Evolutionary conservation across 2,888 invertebrate genomes (phyloP).

Genomic region (Ormyrus pomaceus): DNA sequence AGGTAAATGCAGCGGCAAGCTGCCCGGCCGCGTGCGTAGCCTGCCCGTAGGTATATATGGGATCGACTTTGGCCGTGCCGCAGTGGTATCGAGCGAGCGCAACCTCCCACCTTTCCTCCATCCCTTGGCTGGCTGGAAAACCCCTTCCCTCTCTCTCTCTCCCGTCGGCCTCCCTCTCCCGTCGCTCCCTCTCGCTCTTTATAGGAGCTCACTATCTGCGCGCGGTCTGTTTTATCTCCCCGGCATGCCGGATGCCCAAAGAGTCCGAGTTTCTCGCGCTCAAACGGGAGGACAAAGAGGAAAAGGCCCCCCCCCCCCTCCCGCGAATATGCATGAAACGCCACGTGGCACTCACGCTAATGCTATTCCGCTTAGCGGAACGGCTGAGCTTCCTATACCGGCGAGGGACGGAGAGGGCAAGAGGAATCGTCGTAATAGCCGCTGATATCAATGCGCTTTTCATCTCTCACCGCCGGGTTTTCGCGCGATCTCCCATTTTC

Average conservation of each 20-base stretch:
- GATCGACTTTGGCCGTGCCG: slow-evolving; percentile 73
- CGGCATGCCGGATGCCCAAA: slow-evolving; percentile 18
- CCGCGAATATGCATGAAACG: slow-evolving; percentile 35
- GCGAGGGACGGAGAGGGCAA: not conserved
- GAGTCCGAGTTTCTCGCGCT: slow-evolving; percentile 45
- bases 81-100: slow-evolving; percentile 74
- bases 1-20: not conserved
- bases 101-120: slow-evolving; percentile 60
- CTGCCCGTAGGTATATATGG: slow-evolving; percentile 57
- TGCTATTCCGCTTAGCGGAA: slow-evolving; percentile 61
- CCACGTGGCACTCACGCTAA: slow-evolving; percentile 63
- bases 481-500: no score
- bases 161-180: slow-evolving; percentile 4
- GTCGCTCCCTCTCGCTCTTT: slow-evolving; percentile 18
- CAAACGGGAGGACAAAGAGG: slow-evolving; percentile 18
- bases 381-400: slow-evolving; percentile 19
- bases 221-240: slow-evolving; percentile 49
- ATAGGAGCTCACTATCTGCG: slow-evolving; percentile 31
- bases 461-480: no score
- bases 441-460: not conserved
- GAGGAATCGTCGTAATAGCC: slow-evolving; percentile 21
- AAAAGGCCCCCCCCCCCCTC: not conserved
- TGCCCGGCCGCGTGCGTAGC: no score
- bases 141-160: slow-evolving; percentile 50
- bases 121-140: slow-evolving; percentile 37